Percentiles rank a stretch among this genome's conserved stretches.
Conservation (phyloP, 2,888 invertebrate species). For the Dryobota labecula region DNA sequence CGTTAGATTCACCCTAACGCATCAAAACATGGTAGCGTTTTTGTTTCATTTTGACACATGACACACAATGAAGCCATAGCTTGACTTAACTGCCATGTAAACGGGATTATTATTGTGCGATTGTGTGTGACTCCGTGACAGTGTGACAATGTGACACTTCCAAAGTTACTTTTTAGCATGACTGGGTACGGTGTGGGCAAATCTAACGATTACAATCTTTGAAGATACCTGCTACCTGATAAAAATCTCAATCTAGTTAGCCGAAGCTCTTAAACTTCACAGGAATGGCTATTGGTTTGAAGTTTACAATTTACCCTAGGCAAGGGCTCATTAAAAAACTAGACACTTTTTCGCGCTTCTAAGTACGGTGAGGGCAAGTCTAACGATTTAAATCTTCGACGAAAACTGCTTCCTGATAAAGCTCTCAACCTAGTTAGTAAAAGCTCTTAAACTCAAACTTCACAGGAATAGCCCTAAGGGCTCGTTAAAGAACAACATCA, state of each 20-base stretch:
- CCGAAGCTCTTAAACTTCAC: neutral
- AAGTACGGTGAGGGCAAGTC: neutral
- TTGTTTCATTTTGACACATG: neutral
- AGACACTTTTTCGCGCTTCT: neutral
- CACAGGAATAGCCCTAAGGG: neutral
- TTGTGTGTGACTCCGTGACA: too few relatives aligned
- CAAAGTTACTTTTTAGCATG: neutral
- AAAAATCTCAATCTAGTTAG: neutral
- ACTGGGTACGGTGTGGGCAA: neutral
- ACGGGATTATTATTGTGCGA: neutral
- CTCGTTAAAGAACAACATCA: neutral
- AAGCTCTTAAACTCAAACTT: neutral
- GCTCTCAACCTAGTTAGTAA: neutral
- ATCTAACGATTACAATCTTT: neutral
- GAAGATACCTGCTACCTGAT: neutral
- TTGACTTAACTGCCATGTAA: too few relatives aligned
- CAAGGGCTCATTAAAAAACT: too few relatives aligned
- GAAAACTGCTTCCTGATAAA: neutral
- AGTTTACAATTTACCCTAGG: constrained; percentile 3
- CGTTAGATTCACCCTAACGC: neutral
- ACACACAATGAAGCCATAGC: neutral
- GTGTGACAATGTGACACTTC: neutral
- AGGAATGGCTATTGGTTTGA: neutral
- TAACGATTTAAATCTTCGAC: neutral
- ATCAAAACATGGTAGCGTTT: neutral